Base-by-base conservation (phyloP, 2,113 vertebrate genomes). In the Harpagus bidentatus region DNA sequence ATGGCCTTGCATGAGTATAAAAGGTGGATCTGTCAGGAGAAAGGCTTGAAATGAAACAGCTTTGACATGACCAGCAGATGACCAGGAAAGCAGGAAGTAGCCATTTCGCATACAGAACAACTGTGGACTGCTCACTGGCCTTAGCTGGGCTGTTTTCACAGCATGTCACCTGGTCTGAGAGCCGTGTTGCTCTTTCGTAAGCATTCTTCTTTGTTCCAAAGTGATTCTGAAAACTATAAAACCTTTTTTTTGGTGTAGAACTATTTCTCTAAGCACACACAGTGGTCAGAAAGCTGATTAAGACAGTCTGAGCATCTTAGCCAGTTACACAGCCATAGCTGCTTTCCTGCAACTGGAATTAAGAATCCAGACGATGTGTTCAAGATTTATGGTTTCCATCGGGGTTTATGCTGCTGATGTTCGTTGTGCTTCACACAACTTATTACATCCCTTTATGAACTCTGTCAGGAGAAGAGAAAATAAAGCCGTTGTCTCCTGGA, bases 401-500 rank as follows among this genome's bases (percentile, higher is more conserved):
- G 13, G 73, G 34, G 36, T 56, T 86, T 71, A 3, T 42, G 78
- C 56, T 70, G 42, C 69, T 94, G 77, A 38, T 92, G 67, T 80
- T 91, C 48, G 1, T 69, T 85, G 83, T 71, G 86, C 71, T 92
- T 92, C 47, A 16, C 53, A 25, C 8, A 23, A 26, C 56, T 1
- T 76, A 73, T 91, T 85, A 36, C n/a, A 47, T 87, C 76, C 53
- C 48, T 19, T 85, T 59, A n/a, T 45, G 62, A 88, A 38, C 38
- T 69, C 77, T 82, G 63, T 91, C 94, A 83, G 81, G 62, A 90
- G 71, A 50, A 88, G 43, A 42, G 53, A 88, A 90, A 88, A 92
- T 84, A 77, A 94, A 90, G 77, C 70, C 62, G 10, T 50, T 79
- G 96, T 95, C 76, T 96, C 59, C 71, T 92, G 59, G 79, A 81